Percentiles rank a stretch among this genome's conserved stretches.
Conservation (phyloP, 2,888 invertebrate genomes). For the Drosophila austrosaltans region DNA sequence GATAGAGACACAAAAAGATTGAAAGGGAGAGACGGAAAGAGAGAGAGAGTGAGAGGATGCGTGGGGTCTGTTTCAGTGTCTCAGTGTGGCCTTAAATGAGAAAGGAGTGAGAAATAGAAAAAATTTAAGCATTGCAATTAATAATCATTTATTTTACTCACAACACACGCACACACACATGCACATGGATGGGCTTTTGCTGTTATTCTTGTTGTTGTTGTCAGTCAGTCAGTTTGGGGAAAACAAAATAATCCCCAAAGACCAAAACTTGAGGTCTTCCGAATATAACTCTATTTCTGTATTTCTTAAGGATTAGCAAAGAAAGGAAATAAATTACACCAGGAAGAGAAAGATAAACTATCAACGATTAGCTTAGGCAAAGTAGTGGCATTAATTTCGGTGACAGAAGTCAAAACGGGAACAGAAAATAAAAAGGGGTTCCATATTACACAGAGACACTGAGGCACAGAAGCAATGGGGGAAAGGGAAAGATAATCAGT, state of each 20-base stretch:
- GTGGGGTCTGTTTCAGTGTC: conserved; percentile 55
- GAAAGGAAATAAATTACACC: conserved; percentile 64
- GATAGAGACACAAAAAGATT: not conserved
- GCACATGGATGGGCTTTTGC: conserved; percentile 31
- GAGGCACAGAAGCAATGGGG: not conserved
- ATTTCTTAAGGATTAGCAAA: conserved; percentile 69
- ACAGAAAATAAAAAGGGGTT: conserved; percentile 6
- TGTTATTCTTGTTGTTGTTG: conserved; percentile 45
- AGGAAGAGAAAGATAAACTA: conserved; percentile 60
- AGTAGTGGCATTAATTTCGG: conserved; percentile 62
- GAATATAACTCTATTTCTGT: conserved; percentile 57
- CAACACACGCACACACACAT: conserved; percentile 48
- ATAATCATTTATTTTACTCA: conserved; percentile 64
- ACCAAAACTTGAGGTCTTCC: conserved; percentile 62
- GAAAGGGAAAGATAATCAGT: conserved; percentile 30
- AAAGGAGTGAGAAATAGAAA: conserved; percentile 6
- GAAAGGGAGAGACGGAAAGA: not conserved
- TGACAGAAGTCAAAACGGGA: conserved; percentile 28
- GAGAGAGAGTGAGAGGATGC: conserved; percentile 35
- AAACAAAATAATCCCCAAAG: conserved; percentile 50
- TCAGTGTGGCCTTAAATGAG: conserved; percentile 31
- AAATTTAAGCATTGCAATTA: conserved; percentile 68
- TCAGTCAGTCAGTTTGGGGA: conserved; percentile 40
- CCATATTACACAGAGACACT: not conserved
- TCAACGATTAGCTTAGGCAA: conserved; percentile 63